Base-by-base conservation (phyloP, 2,888 invertebrate genomes). In the Apodemia hepburni region DNA sequence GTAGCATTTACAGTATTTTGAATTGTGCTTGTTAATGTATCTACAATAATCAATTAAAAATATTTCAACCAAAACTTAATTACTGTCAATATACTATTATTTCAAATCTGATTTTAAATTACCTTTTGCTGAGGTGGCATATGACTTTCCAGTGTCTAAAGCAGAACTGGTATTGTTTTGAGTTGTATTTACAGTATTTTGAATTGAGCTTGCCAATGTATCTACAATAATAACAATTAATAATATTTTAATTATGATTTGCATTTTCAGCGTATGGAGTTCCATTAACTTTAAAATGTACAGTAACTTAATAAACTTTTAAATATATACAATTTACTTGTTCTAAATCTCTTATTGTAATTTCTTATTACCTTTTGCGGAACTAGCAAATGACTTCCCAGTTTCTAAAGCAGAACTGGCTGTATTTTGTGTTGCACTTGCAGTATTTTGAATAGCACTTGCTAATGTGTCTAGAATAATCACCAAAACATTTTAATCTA, bases 91-190 rank as follows among this genome's bases (percentile, higher is more conserved):
- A 15, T 42, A 8, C 0, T 3, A 42, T 0, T 45, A 8, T 17
- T 45, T 17, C 3, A n/a, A 45, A n/a, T 45, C 15, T 64, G 62
- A 58, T 49, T 12, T 57, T 11, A 47, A 45, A 15, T 22, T 72
- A 75, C 72, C 73, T 74, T 81, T 84, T 58, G 82, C 81, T 49
- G 73, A 76, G 66, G 78, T 76, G 66, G 75, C 78, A 69, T 82
- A 81, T n/a, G 73, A 66, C 67, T 81, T 82, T 61, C 80, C 80
- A 27, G 80, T 76, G 49, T 83, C 81, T 33, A 82, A 69, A 61
- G 81, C 80, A 38, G 79, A 74, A 62, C 79, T 67, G 3, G 80
- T 80, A 17, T 78, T 77, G 61, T 72, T 75, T 71, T 75, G 69
- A 45, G 80, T 76, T 35, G 74, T 70, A 66, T 82, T 79, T 69